Evolutionary conservation across 2,797 vertebrate species (phyloP).

Genomic region (Myotis vivesi): DNA sequence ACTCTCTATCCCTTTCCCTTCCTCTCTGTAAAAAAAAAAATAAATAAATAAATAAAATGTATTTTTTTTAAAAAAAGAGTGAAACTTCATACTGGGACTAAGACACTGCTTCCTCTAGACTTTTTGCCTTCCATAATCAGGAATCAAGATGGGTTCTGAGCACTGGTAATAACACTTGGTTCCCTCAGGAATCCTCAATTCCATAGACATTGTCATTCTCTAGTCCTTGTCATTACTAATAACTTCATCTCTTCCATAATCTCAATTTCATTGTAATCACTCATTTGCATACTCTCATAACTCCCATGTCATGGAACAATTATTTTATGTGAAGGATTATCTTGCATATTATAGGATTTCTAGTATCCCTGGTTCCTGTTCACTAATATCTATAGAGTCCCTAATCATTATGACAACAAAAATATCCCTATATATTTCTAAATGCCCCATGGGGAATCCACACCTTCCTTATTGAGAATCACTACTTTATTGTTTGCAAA

Average conservation of each 20-base stretch:
- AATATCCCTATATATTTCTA: conserved; percentile 13
- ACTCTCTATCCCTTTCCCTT: too few species aligned
- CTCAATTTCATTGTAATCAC: neutral
- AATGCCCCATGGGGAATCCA: neutral
- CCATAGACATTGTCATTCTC: neutral
- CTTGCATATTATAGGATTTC: neutral
- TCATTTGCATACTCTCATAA: neutral
- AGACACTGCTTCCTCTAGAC: neutral
- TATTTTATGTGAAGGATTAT: neutral
- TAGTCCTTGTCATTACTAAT: neutral
- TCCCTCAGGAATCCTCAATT: neutral
- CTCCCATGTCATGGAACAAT: neutral
- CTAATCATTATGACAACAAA: neutral
- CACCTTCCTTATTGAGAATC: neutral
- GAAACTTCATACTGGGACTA: neutral
- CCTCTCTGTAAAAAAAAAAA: too few species aligned
- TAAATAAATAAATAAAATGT: too few species aligned
- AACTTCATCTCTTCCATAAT: neutral
- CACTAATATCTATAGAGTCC: neutral
- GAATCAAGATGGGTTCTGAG: neutral
- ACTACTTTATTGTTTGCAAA: neutral
- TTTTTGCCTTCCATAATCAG: neutral
- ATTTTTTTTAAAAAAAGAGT: neutral
- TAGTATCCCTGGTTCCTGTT: neutral
- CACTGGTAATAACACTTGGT: neutral